Evolutionary conservation across 1,140 invertebrate genomes (phyloP), one percentile per base, ranked within the genome.

Genomic region (Calephelis virginiensis): DNA sequence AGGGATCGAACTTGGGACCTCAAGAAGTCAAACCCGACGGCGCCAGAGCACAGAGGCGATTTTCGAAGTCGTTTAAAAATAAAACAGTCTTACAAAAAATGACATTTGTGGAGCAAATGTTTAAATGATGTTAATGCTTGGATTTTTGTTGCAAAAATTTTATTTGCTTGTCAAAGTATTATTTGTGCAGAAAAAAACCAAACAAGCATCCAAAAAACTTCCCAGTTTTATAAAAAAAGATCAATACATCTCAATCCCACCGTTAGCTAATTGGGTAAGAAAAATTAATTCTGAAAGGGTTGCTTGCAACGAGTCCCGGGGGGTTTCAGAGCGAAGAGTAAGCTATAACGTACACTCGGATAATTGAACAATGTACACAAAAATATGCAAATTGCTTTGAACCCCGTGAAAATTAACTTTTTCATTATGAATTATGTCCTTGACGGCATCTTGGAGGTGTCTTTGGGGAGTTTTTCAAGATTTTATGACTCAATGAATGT

Each of bases 341-440:
- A 77, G 76, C 76, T 80, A 75, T 56, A 64, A 71, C 71, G 65
- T 72, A 75, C 72, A 81, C 78, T 81, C 76, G 75, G 80, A 88
- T 90, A 90, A 88, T 88, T 85, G 83, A 82, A 81, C 74, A 73
- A 72, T 72, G 78, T 78, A 74, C 70, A 82, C 78, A 83, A 88
- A 89, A 89, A 90, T 90, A 89, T 89, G 86, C 77, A 90, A 89
- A 89, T 89, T 79, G 83, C 74, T 70, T 77, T 78, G 77, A 70
- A 76, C 81, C 71, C 78, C 75, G 81, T 81, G 83, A 83, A 88
- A 90, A 90, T 90, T 86, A 88, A 90, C 88, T 90, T 90, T 90
- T 90, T 90, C 88, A 90, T 90, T 75, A 90, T 90, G 87, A 87
- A 89, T 90, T 88, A 90, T 86, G 82, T 89, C 86, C 78, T 86